phyloP scores from a whole-genome alignment of 2,888 invertebrate species.

The Eristalis intricaria region DNA sequence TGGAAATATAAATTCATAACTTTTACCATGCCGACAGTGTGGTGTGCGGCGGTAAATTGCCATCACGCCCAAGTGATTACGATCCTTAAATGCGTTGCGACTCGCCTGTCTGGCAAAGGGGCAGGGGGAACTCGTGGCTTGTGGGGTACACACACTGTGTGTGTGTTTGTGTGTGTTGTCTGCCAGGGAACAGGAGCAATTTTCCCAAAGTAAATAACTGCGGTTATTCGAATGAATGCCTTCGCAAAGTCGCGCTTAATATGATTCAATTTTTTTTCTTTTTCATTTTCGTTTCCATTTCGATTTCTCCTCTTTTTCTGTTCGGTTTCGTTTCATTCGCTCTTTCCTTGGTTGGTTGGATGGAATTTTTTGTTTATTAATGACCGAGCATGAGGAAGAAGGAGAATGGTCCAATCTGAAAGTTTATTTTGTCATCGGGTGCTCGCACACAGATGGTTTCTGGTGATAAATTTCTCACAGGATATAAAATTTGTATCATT shows the following conservation, averaged over 20 bases:
- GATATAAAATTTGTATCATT: constrained; percentile 65
- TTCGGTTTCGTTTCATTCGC: constrained; percentile 8
- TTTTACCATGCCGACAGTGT: constrained; percentile 31
- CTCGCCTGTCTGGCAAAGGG: not conserved
- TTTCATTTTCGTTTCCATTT: constrained; percentile 22
- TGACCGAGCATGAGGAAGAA: constrained; percentile 38
- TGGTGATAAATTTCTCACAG: constrained; percentile 74
- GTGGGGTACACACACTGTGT: not conserved
- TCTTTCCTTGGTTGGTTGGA: constrained; percentile 33
- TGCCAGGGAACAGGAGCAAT: constrained; percentile 45
- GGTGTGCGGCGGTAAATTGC: constrained; percentile 55
- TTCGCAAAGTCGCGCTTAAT: constrained; percentile 56
- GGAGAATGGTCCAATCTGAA: constrained; percentile 60
- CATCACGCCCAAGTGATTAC: constrained; percentile 72
- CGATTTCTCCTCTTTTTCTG: constrained; percentile 25
- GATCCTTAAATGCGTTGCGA: constrained; percentile 62
- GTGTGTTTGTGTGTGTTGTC: not conserved
- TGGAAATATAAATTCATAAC: constrained; percentile 69
- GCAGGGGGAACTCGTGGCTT: constrained; percentile 25
- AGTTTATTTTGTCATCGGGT: constrained; percentile 70
- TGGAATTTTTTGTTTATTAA: constrained; percentile 61
- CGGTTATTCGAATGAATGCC: constrained; percentile 72
- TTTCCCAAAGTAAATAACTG: constrained; percentile 71
- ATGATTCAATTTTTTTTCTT: constrained; percentile 36
- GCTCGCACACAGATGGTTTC: constrained; percentile 74